A percentile compares a stretch with the other conserved stretches of the same genome.
These are phyloP conservation scores for Clunio marinus DNA, from an alignment of 2,888 invertebrate genomes.

Conservation along the genomic window DNA sequence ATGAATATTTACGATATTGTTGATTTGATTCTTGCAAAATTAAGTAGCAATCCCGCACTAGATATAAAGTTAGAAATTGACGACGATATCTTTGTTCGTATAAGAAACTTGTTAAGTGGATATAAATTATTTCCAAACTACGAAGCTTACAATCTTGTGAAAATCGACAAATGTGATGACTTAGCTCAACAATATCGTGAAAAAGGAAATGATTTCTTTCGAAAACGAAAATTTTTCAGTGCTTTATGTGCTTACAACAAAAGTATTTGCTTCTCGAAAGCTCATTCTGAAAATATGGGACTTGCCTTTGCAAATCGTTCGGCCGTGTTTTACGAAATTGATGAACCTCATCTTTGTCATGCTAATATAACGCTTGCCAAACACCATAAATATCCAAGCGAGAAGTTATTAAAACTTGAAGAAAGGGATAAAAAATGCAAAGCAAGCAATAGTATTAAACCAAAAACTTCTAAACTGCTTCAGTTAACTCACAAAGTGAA, in stretches of 20 bases:
- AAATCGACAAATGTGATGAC: not conserved
- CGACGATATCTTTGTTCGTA: not conserved
- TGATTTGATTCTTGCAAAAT: not conserved
- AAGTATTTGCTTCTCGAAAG: slow-evolving; percentile 61
- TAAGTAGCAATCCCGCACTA: not conserved
- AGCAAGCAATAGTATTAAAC: slow-evolving; percentile 44
- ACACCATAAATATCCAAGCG: slow-evolving; percentile 57
- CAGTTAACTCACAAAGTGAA: slow-evolving; percentile 44
- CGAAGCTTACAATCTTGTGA: not conserved
- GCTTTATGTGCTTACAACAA: slow-evolving; percentile 58
- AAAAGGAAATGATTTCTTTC: not conserved
- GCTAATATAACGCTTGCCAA: slow-evolving; percentile 65
- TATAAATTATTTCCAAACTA: not conserved
- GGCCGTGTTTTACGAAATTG: slow-evolving; percentile 63
- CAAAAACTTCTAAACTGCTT: slow-evolving; percentile 45
- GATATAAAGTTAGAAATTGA: not conserved
- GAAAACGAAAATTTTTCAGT: slow-evolving; percentile 42
- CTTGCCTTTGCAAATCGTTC: slow-evolving; percentile 73
- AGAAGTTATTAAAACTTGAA: slow-evolving; percentile 55
- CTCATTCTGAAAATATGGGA: slow-evolving; percentile 57
- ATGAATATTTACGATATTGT: not conserved
- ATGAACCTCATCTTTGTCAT: slow-evolving; percentile 62
- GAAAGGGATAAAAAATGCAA: slow-evolving; percentile 57
- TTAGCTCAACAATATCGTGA: not conserved
- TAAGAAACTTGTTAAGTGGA: not conserved